Evolutionary conservation across 1,140 invertebrate species (phyloP).

Genomic region (Protaetia brevitarsis): DNA sequence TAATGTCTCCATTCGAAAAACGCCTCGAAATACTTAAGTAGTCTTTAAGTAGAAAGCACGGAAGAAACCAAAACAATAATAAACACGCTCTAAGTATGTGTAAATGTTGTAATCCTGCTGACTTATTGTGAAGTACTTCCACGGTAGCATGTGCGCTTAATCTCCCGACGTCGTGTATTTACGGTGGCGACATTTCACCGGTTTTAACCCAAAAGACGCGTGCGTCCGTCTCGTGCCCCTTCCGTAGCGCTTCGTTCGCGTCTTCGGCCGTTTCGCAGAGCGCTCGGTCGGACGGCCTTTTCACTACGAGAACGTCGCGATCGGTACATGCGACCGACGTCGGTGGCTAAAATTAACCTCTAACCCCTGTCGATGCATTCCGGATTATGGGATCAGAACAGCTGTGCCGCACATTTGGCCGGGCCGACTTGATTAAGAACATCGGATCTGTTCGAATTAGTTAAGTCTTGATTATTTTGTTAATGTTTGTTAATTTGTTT

Average conservation of each 20-base stretch:
- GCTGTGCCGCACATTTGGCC: slow-evolving; percentile 45
- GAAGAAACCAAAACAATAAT: slow-evolving; percentile 14
- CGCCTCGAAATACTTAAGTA: too few relatives aligned
- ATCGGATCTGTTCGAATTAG: slow-evolving; percentile 36
- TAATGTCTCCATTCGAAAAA: too few relatives aligned
- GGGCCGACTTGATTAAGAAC: slow-evolving; percentile 41
- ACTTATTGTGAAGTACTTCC: slow-evolving; percentile 15
- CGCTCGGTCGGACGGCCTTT: neutral
- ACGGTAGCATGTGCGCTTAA: slow-evolving; percentile 5
- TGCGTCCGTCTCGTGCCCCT: neutral
- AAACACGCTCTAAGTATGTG: slow-evolving; percentile 15
- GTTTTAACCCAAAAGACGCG: slow-evolving; percentile 12
- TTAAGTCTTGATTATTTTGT: slow-evolving; percentile 44
- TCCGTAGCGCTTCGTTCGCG: neutral
- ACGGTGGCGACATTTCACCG: slow-evolving; percentile 14
- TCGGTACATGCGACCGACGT: neutral
- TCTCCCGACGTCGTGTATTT: slow-evolving; percentile 12
- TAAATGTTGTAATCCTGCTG: slow-evolving; percentile 10
- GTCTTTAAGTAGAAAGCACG: neutral
- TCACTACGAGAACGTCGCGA: neutral
- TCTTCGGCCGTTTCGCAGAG: too few relatives aligned
- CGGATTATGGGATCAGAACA: slow-evolving; percentile 45
- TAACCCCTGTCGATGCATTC: slow-evolving; percentile 45
- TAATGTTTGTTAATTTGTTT: slow-evolving; percentile 44
- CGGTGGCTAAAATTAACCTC: slow-evolving; percentile 44